These are phyloP conservation scores for Saccopteryx bilineata DNA, from an alignment of 2,113 vertebrate genomes.

Conservation along the genomic window DNA sequence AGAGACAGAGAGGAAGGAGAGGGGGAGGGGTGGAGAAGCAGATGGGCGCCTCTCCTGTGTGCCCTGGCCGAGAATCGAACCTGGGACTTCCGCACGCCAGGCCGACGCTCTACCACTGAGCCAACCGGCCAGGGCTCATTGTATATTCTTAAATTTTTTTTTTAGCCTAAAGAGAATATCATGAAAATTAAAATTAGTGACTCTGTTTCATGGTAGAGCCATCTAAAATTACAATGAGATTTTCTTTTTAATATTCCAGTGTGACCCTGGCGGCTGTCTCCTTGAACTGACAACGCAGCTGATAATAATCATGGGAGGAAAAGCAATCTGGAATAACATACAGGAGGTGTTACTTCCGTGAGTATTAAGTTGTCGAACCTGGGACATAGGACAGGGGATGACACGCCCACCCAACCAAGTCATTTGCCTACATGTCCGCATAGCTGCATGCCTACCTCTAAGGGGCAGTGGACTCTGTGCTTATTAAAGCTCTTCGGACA, in stretches of 20 bases:
- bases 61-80: too few species aligned
- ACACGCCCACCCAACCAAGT: neutral
- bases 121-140: neutral
- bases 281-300: conserved; percentile 96
- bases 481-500: neutral
- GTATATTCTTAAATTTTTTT: neutral
- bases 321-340: conserved; percentile 97
- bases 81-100: too few species aligned
- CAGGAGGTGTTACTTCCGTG: conserved; percentile 97
- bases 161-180: conserved; percentile 44
- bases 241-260: conserved; percentile 87
- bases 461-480: neutral
- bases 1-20: too few species aligned
- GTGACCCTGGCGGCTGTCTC: conserved; percentile 96
- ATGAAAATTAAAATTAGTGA: conserved; percentile 56
- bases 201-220: neutral
- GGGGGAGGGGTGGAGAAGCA: too few species aligned
- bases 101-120: too few species aligned
- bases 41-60: too few species aligned
- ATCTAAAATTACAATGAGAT: conserved; percentile 13
- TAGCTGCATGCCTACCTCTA: neutral
- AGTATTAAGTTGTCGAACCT: conserved; percentile 81
- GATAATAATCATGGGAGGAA: conserved; percentile 96
- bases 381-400: too few species aligned
- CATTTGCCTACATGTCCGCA: neutral